These are phyloP conservation scores for Myotis myotis DNA, from an alignment of 2,797 vertebrate species.

Conservation along the genomic window DNA sequence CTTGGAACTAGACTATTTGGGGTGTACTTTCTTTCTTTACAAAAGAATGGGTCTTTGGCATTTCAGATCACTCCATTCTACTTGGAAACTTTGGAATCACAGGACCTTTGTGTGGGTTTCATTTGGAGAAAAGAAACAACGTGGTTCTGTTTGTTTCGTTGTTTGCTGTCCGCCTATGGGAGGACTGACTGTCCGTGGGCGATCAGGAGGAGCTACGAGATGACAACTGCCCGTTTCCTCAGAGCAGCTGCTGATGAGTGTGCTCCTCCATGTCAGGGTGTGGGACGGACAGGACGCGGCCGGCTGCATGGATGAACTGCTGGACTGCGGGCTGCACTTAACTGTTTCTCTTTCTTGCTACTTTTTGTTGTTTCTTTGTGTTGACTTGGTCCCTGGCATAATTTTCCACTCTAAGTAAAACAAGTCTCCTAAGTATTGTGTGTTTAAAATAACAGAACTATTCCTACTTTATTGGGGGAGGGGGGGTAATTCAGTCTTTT, in stretches of 20 bases:
- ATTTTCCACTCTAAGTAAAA: conserved; percentile 88
- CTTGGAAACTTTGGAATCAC: conserved; percentile 86
- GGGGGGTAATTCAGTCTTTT: conserved; percentile 76
- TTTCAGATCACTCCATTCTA: conserved; percentile 89
- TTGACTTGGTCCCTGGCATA: conserved; percentile 92
- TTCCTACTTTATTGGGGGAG: conserved; percentile 79
- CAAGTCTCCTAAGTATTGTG: conserved; percentile 85
- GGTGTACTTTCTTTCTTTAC: conserved; percentile 89
- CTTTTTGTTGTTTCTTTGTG: conserved; percentile 91
- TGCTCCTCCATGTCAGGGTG: conserved; percentile 91
- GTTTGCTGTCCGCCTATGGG: conserved; percentile 86
- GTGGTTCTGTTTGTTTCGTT: conserved; percentile 85
- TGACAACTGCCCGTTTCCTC: conserved; percentile 88
- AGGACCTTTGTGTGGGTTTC: conserved; percentile 88
- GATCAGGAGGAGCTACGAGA: conserved; percentile 88
- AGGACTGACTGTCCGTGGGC: conserved; percentile 87
- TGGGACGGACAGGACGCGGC: conserved; percentile 88
- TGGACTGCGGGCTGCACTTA: conserved; percentile 93
- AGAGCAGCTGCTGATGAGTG: conserved; percentile 91
- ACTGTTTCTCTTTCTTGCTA: conserved; percentile 87
- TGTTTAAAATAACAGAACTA: conserved; percentile 85
- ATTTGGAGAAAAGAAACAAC: conserved; percentile 85
- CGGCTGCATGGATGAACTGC: conserved; percentile 90
- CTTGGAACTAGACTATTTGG: conserved; percentile 91
- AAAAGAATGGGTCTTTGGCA: conserved; percentile 90